phyloP scores from a whole-genome alignment of 30 jellyfish, hydroid and myxozoan genomes.

The Hydractinia echinata region DNA sequence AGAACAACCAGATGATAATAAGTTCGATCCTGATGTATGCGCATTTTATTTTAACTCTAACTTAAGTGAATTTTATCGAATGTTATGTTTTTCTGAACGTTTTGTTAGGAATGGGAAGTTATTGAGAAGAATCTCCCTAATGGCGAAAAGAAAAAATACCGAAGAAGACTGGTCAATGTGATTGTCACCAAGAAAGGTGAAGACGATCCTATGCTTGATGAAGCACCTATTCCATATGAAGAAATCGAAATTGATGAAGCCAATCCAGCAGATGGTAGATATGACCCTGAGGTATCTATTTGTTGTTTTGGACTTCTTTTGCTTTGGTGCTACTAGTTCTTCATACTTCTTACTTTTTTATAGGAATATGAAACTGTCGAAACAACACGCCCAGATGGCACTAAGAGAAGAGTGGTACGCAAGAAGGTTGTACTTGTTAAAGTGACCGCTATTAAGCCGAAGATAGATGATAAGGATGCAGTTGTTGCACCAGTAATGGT shows the following conservation, averaged over 20 bases:
- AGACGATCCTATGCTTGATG: not conserved
- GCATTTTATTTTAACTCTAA: no score
- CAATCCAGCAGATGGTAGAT: slow-evolving; percentile 28
- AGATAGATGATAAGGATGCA: no score
- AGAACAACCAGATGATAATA: slow-evolving; percentile 6
- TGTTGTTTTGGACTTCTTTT: not conserved
- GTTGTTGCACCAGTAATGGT: no score
- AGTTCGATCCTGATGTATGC: not conserved
- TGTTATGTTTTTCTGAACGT: no score
- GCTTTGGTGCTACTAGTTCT: no score
- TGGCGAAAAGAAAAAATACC: slow-evolving; percentile 54
- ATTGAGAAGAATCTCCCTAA: slow-evolving; percentile 46
- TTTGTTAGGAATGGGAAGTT: slow-evolving; percentile 32
- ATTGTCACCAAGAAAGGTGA: not conserved
- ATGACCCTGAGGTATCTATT: slow-evolving; percentile 6
- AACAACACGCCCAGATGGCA: no score
- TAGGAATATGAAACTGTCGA: no score
- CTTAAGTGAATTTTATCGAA: no score
- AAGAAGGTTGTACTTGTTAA: no score
- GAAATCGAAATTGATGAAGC: slow-evolving; percentile 29
- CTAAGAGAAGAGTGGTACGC: no score
- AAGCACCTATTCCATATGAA: slow-evolving; percentile 18
- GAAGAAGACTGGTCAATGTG: slow-evolving; percentile 49
- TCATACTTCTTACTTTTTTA: no score
- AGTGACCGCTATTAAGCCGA: no score